Evolutionary conservation across 2,113 vertebrate genomes (phyloP), one percentile per base, ranked within the genome.

Genomic region (Plectropomus leopardus): DNA sequence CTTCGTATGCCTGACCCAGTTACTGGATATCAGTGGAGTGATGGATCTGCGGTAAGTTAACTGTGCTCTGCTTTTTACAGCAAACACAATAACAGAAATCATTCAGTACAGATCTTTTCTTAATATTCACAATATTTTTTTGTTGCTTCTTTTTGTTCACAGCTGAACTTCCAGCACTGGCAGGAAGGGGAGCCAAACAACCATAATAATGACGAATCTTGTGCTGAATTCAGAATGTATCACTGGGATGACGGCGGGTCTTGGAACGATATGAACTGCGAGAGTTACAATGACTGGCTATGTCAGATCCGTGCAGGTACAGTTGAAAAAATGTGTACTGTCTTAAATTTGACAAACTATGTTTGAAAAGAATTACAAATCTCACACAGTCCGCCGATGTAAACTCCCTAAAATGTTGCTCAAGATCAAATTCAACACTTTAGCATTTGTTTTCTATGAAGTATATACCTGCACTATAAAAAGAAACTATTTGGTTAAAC

Each of bases 261-360:
- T 15, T 99, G 98, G 98, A 98, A 98, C 47, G 97, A 98, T 67
- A 80, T 92, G 4, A 95, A 97, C 72, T 99, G 98, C 87, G 96
- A 97, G 57, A 87, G 84, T 30, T 93, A 93, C 21, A 95, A 95
- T 34, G 92, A 95, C 79, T 99, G 97, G 97, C 88, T 97, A 69
- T 99, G 98, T 90, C 95, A 99, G 80, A 96, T 99, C 78, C 94
- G 60, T 32, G 96, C 95, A 97, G 98, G 98, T 98, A 96, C 26
- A 48, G 48, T 24, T 17, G 3, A 42, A 17, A 26, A 70, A 69
- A 36, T 40, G 2, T 17, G 13, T 23, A 54, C 3, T 58, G 9
- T n/a, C 19, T 34, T 6, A 21, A 11, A 21, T 58, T 21, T 58
- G 8, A 58, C 28, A 28, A 19, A 21, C 30, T 6, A 58, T 11